These are phyloP conservation scores for Steromphala cineraria DNA, from an alignment of 2,888 invertebrate genomes.

Conservation along the genomic window DNA sequence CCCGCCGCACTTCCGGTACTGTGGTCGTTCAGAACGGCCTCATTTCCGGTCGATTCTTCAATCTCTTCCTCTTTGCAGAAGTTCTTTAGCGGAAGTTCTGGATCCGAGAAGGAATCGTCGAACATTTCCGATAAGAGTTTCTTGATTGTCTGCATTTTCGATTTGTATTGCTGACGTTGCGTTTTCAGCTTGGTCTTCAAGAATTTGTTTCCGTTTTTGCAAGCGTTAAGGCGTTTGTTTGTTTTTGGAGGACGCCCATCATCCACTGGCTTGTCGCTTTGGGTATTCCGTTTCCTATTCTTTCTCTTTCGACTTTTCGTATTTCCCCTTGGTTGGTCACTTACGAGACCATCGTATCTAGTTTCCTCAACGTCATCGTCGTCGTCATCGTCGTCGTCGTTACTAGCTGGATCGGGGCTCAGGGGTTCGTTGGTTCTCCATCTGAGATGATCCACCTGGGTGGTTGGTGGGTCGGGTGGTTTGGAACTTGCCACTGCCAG, in stretches of 20 bases:
- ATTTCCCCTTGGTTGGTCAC: not conserved
- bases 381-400: not conserved
- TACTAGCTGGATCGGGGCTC: not conserved
- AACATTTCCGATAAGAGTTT: not conserved
- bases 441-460: too few relatives aligned
- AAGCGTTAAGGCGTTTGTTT: not conserved
- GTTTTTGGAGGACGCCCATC: too few relatives aligned
- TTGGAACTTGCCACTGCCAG: too few relatives aligned
- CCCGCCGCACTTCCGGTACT: not conserved
- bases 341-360: not conserved
- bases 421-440: too few relatives aligned
- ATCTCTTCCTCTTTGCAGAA: not conserved
- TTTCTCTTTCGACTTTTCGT: not conserved
- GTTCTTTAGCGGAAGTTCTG: not conserved
- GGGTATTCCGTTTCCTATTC: not conserved
- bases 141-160: not conserved
- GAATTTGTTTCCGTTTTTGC: not conserved
- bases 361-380: not conserved
- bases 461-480: too few relatives aligned
- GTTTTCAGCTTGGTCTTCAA: not conserved
- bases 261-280: not conserved
- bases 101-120: conserved; percentile 8
- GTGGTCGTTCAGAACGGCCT: not conserved
- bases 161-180: not conserved
- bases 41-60: not conserved